Percentiles rank a stretch among this genome's conserved stretches.
Evolutionary conservation across 2,113 vertebrate species (phyloP).

Genomic region (Thinocorus orbignyianus): DNA sequence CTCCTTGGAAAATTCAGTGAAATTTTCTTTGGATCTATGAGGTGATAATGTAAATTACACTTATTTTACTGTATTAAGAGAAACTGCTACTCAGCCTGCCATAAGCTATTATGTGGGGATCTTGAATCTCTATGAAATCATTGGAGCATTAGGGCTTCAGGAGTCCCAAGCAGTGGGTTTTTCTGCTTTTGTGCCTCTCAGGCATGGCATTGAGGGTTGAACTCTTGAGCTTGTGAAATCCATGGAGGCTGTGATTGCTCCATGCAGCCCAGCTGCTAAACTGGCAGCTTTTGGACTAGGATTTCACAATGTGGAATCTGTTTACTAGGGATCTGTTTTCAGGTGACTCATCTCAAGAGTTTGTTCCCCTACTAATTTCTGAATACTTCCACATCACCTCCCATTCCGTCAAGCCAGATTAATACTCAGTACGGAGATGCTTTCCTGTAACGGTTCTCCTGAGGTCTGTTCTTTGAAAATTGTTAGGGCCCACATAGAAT

Average conservation of each 20-base stretch:
- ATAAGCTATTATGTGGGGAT: background rate
- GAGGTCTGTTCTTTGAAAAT: background rate
- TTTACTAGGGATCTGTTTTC: background rate
- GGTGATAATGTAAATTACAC: background rate
- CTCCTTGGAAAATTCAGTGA: background rate
- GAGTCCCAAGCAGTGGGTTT: background rate
- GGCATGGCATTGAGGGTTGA: background rate
- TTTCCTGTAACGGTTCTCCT: background rate
- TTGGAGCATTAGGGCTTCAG: background rate
- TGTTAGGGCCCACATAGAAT: background rate
- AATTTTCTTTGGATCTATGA: background rate
- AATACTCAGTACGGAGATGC: background rate
- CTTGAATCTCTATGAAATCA: background rate
- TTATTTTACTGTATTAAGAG: background rate
- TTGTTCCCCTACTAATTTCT: background rate
- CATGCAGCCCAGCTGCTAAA: background rate
- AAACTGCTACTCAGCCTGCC: background rate
- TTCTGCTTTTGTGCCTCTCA: background rate
- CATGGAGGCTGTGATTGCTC: background rate
- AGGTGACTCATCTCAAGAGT: background rate
- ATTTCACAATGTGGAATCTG: background rate
- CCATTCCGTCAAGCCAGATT: background rate
- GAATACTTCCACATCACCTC: background rate
- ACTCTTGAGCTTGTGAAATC: background rate
- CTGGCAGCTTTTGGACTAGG: background rate